Percentiles rank a stretch among this genome's conserved stretches.
These are phyloP conservation scores for Hoplias malabaricus DNA, from an alignment of 2,113 vertebrate genomes.

Conservation along the genomic window DNA sequence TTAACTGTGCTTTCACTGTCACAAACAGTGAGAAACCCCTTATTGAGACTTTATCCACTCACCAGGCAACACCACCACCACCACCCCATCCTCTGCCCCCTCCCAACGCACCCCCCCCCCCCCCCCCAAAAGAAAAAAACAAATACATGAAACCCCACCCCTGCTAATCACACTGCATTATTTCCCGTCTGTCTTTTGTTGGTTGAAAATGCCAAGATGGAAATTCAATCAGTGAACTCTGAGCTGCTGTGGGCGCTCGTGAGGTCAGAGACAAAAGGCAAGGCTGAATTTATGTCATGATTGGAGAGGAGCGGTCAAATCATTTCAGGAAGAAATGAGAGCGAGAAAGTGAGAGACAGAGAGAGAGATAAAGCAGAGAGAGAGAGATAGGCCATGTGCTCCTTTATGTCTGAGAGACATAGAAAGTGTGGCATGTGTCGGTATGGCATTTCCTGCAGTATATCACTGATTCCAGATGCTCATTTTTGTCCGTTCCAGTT, in stretches of 20 bases:
- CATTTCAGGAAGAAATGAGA: background rate
- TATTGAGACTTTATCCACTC: background rate
- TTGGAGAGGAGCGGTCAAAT: background rate
- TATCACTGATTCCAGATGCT: background rate
- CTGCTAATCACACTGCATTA: background rate
- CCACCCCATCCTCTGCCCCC: too few relatives aligned
- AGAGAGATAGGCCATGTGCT: background rate
- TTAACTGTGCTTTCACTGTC: background rate
- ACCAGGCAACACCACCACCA: too few relatives aligned
- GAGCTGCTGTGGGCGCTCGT: too few relatives aligned
- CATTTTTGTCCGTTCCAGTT: background rate
- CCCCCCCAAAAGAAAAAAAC: too few relatives aligned
- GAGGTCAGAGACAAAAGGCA: background rate
- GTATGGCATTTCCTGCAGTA: background rate
- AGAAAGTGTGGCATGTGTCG: background rate
- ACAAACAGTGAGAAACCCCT: background rate
- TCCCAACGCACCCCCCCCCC: too few relatives aligned
- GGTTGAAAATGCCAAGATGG: slow-evolving; percentile 23
- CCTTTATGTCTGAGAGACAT: background rate
- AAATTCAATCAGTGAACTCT: slow-evolving; percentile 6
- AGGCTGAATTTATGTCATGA: background rate
- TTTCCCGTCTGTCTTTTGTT: background rate
- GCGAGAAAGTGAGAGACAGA: background rate
- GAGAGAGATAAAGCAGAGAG: background rate
- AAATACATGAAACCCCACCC: slow-evolving; percentile 1